These are phyloP conservation scores for Phymanthus crucifer DNA, from an alignment of 92 coral and sea anemone genomes.

Conservation along the genomic window DNA sequence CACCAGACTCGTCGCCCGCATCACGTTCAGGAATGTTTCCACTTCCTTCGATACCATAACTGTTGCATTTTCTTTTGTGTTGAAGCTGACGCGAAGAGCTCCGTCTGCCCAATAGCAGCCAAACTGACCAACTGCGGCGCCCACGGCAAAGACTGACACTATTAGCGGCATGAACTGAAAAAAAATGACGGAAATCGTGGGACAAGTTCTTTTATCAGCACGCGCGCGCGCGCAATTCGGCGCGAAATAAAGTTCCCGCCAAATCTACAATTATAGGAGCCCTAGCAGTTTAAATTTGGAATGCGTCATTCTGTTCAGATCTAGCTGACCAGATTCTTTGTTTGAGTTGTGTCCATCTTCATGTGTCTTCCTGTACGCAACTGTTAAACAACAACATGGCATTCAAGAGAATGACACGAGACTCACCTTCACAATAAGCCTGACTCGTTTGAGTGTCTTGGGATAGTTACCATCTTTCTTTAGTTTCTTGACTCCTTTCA, in stretches of 20 bases:
- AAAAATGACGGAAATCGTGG: background rate
- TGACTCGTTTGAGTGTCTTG: slow-evolving; percentile 73
- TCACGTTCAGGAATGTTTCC: slow-evolving; percentile 66
- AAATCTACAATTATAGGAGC: background rate
- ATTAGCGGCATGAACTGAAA: slow-evolving; percentile 71
- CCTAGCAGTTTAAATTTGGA: too few species aligned
- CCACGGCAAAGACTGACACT: slow-evolving; percentile 72
- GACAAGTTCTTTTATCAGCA: background rate
- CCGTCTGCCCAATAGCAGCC: slow-evolving; percentile 87
- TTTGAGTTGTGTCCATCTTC: too few species aligned
- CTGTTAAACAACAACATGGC: background rate
- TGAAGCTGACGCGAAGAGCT: slow-evolving; percentile 75
- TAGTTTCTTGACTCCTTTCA: slow-evolving; percentile 76
- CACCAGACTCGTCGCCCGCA: slow-evolving; percentile 81
- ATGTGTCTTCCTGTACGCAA: background rate
- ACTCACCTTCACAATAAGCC: slow-evolving; percentile 72
- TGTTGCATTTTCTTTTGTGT: slow-evolving; percentile 46
- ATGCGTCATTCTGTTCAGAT: too few species aligned
- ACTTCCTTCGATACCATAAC: slow-evolving; percentile 57
- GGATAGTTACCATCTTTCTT: slow-evolving; percentile 87
- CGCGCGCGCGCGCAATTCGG: too few species aligned
- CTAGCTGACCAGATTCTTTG: too few species aligned
- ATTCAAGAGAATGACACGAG: background rate
- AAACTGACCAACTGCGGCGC: slow-evolving; percentile 91
- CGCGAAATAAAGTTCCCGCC: too few species aligned